Evolutionary conservation across 2,888 invertebrate genomes (phyloP), one percentile per base, ranked within the genome.

Genomic region (Heliconius aoede): DNA sequence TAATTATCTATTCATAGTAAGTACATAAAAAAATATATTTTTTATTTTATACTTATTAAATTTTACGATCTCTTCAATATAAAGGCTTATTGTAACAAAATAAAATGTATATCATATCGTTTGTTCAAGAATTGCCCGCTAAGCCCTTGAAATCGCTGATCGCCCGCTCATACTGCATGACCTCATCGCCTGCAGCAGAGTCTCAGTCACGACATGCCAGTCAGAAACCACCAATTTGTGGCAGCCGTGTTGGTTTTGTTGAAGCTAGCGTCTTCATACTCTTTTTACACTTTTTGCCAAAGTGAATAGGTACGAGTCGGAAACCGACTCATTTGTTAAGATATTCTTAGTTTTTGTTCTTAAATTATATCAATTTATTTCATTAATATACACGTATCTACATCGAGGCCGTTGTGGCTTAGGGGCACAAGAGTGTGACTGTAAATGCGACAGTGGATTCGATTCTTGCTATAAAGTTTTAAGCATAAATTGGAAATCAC

Each of bases 231-330:
- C 92, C 94, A 94, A 94, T 94, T 94, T 94, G 94, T 89, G 91
- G 91, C 91, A 88, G 90, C 89, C 90, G 88, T 93, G 94, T 94
- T 94, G 94, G 94, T 94, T 94, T 94, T 93, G 92, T 92, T 92
- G 90, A 93, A 91, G 86, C 90, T 89, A 91, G 89, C 90, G 85
- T 91, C 92, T 92, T 92, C 93, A 92, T 92, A 92, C 90, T 88
- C 85, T 89, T 90, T 91, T 92, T 92, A 89, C 86, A 84, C 89
- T 91, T 90, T 91, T 91, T 91, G 85, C 88, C 84, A 85, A 79
- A 74, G 77, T 77, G 72, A 77, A 78, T 79, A 55, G 55, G 11
- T 55, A 55, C 55, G 55, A 55, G 55, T 55, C 73, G 83, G 68
- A 80, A 75, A 78, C 78, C 78, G 77, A 73, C 74, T 74, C 81